A percentile compares a stretch with the other conserved stretches of the same genome.
Evolutionary conservation across 2,113 vertebrate genomes (phyloP).

Genomic region (Pipra filicauda): DNA sequence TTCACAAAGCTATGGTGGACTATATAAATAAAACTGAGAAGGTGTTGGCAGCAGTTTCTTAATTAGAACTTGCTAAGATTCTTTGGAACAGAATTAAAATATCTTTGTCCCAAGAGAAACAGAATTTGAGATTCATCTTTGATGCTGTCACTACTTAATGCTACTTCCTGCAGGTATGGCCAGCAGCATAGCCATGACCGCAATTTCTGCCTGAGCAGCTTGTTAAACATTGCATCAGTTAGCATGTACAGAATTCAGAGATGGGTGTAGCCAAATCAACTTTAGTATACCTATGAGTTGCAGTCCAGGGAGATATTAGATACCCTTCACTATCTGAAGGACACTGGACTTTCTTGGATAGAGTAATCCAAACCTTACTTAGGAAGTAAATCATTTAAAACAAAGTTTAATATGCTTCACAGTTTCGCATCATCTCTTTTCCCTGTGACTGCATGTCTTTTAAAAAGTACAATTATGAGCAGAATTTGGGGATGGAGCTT

Average conservation of each 20-base stretch:
- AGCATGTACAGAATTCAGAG: background rate
- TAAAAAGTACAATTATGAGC: background rate
- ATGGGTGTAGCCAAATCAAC: background rate
- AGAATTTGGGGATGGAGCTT: background rate
- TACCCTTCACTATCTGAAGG: background rate
- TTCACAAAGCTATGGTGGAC: background rate
- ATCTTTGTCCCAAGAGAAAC: background rate
- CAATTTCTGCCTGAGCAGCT: background rate
- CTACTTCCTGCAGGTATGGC: background rate
- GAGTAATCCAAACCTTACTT: background rate
- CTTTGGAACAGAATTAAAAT: background rate
- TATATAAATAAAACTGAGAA: constrained; percentile 23
- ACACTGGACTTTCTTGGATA: background rate
- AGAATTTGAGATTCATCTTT: background rate
- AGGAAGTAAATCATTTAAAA: background rate
- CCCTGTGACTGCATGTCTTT: background rate
- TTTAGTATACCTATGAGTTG: background rate
- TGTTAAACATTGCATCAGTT: background rate
- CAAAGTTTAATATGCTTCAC: background rate
- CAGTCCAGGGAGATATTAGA: background rate
- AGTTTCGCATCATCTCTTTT: background rate
- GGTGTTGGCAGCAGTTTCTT: constrained; percentile 11
- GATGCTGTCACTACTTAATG: background rate
- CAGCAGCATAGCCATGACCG: background rate
- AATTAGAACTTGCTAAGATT: background rate